phyloP scores from a whole-genome alignment of 2,113 vertebrate species.

The Salvelinus namaycush region DNA sequence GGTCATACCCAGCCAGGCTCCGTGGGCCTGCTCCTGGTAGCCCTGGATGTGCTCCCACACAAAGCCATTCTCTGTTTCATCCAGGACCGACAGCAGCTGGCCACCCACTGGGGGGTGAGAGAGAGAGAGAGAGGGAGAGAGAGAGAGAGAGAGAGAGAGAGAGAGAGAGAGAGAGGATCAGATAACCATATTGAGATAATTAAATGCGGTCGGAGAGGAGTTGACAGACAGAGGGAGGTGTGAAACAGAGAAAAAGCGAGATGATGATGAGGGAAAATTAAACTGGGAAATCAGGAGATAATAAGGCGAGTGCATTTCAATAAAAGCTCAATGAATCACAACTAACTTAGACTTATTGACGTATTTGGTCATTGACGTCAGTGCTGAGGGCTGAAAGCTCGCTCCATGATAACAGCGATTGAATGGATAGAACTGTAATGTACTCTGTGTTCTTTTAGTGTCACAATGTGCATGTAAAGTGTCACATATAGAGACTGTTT shows the following conservation, averaged over 20 bases:
- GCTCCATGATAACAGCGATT: background rate
- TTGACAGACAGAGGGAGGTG: background rate
- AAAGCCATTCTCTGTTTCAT: slow-evolving; percentile 92
- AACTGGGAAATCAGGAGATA: background rate
- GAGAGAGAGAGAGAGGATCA: background rate
- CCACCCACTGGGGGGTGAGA: slow-evolving; percentile 77
- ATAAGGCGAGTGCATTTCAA: background rate
- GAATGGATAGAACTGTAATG: background rate
- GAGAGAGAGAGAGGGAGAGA: background rate
- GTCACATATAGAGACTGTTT: background rate
- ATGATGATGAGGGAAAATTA: slow-evolving; percentile 16
- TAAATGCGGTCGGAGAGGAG: too few relatives aligned
- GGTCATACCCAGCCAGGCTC: slow-evolving; percentile 94
- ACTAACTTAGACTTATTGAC: slow-evolving; percentile 45
- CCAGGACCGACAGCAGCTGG: slow-evolving; percentile 86
- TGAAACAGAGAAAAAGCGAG: background rate
- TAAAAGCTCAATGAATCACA: slow-evolving; percentile 7
- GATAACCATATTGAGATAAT: background rate
- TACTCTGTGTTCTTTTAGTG: background rate
- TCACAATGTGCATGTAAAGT: background rate
- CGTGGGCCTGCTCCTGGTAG: slow-evolving; percentile 80
- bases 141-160: background rate
- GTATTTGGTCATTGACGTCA: background rate
- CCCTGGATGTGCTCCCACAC: slow-evolving; percentile 94
- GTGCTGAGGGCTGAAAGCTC: background rate